phyloP scores from a whole-genome alignment of 2,888 invertebrate genomes.

The Aromia moschata region DNA sequence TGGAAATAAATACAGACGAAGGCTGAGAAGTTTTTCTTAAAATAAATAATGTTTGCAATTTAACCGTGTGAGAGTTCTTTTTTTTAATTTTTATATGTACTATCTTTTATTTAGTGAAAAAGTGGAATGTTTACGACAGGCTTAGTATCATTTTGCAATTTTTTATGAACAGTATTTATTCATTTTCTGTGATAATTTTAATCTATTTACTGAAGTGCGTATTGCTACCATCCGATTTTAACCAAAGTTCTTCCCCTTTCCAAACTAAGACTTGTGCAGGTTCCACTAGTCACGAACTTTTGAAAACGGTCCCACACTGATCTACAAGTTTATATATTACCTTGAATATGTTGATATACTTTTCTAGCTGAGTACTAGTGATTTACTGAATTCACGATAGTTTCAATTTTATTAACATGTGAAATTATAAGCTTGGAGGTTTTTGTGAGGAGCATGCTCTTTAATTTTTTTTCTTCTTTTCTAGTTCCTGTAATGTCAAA shows the following conservation, averaged over 20 bases:
- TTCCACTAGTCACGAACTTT: conserved; percentile 47
- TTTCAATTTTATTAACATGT: background rate
- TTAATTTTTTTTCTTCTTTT: conserved; percentile 40
- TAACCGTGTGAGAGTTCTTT: conserved; percentile 31
- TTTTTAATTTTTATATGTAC: conserved; percentile 39
- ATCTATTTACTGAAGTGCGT: conserved; percentile 21
- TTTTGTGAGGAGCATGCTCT: conserved; percentile 17
- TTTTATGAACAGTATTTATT: conserved; percentile 44
- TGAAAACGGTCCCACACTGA: conserved; percentile 3
- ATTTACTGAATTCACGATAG: no score
- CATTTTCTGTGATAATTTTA: conserved; percentile 46
- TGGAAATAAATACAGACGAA: conserved; percentile 24
- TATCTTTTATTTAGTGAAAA: conserved; percentile 30
- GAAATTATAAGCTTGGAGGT: conserved; percentile 1
- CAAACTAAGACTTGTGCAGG: conserved; percentile 49
- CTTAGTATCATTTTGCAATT: conserved; percentile 38
- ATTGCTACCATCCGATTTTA: conserved; percentile 5
- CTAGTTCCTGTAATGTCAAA: conserved; percentile 39
- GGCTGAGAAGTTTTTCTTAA: conserved; percentile 26
- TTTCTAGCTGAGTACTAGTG: background rate
- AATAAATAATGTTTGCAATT: conserved; percentile 20
- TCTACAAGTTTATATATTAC: conserved; percentile 6
- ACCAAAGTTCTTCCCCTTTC: conserved; percentile 43
- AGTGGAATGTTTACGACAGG: conserved; percentile 42
- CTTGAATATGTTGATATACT: background rate